Percentiles rank a stretch among this genome's conserved stretches.
These are phyloP conservation scores for Botia almorhae DNA, from an alignment of 2,797 vertebrate genomes.

Conservation along the genomic window DNA sequence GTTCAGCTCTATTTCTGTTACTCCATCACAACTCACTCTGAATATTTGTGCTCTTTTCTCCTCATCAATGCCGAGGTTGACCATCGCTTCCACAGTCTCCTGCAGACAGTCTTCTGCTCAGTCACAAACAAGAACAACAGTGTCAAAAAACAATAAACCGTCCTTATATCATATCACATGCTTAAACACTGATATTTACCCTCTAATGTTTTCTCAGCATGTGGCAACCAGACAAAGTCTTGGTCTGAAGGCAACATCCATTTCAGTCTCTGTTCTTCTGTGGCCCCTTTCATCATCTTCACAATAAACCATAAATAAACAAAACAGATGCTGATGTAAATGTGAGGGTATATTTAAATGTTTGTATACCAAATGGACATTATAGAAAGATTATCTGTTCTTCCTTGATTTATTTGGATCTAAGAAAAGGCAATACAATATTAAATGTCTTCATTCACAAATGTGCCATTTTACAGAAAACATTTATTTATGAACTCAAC, in stretches of 20 bases:
- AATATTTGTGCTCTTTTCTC: constrained; percentile 86
- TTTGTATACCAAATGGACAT: too few species aligned
- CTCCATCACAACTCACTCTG: constrained; percentile 77
- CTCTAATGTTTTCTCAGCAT: constrained; percentile 83
- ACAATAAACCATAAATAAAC: constrained; percentile 24
- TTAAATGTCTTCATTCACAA: too few species aligned
- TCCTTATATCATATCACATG: neutral
- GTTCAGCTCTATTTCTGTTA: neutral
- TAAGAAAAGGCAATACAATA: too few species aligned
- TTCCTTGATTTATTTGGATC: too few species aligned
- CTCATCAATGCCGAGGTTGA: constrained; percentile 84
- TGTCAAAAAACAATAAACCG: neutral
- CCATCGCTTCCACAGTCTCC: constrained; percentile 90
- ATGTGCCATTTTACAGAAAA: too few species aligned
- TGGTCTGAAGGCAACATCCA: constrained; percentile 84
- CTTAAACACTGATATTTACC: constrained; percentile 70
- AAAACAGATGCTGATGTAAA: neutral
- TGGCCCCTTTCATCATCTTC: constrained; percentile 92
- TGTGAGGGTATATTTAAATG: neutral
- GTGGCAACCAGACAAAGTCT: constrained; percentile 88
- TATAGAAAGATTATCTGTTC: too few species aligned
- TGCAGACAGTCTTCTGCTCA: constrained; percentile 87
- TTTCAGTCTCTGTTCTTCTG: constrained; percentile 82
- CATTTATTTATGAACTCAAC: too few species aligned
- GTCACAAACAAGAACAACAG: constrained; percentile 59